Base-by-base conservation (phyloP, 2,797 vertebrate species). In the Natrix natrix region DNA sequence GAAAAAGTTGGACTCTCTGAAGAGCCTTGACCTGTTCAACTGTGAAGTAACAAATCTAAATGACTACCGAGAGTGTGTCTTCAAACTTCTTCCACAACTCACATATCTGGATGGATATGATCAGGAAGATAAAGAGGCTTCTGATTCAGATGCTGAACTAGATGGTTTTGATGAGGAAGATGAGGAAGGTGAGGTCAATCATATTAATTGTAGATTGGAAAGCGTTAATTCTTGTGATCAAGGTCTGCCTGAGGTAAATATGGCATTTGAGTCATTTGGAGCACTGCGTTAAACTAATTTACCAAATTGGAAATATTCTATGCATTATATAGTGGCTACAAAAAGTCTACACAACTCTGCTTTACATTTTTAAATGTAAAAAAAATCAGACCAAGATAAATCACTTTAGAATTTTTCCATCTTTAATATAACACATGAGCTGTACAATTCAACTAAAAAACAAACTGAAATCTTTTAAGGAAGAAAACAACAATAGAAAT, bases 1-100 rank as follows among this genome's bases (percentile, higher is more conserved):
- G 99, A 99, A 99, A 99, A 99, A 99, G 96, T 97, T 99, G 96
- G 98, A 98, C 90, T 98, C 98, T 97, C 97, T 99, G 97, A 99
- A 99, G 97, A 99, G 98, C 97, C 97, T 99, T 96, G 99, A 99
- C 97, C 97, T 99, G 95, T 99, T 99, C 97, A 99, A 99, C 98
- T 99, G 99, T 97, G 98, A 99, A 98, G 98, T 99, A 95, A 99
- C 99, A 93, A 98, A 98, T 96, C 97, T 99, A 92, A 98, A 98
- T 4, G 98, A 99, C 97, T 99, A 99, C 97, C 98, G 98, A 97
- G 98, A 99, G 97, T 99, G 98, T 0, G 98, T 99, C 91, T 99
- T 99, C 96, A 99, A 98, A 94, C 98, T 99, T 86, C 97, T 99
- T 94, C 98, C 99, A 0, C 98, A 99, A 96, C 98, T 99, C 94